phyloP scores from a whole-genome alignment of 2,888 invertebrate species.

The Tinea semifulvella region DNA sequence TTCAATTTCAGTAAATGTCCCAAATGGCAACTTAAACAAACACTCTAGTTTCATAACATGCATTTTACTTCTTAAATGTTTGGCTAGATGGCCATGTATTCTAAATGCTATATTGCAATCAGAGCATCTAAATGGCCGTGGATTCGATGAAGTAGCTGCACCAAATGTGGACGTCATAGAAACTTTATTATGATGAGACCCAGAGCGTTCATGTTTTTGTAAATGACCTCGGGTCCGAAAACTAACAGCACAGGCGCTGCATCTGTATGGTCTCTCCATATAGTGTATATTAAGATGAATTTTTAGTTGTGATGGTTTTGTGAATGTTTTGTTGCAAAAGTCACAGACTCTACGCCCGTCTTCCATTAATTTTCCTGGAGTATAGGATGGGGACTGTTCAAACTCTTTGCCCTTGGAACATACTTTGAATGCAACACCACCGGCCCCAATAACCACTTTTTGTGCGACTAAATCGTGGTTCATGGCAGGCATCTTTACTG shows the following conservation, averaged over 20 bases:
- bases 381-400: constrained; percentile 45
- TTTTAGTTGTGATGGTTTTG: constrained; percentile 87
- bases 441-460: constrained; percentile 71
- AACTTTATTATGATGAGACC: constrained; percentile 92
- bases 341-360: constrained; percentile 82
- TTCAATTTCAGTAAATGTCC: constrained; percentile 94
- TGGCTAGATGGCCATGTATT: constrained; percentile 96
- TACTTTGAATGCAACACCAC: constrained; percentile 68
- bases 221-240: constrained; percentile 91
- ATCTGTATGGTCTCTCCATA: constrained; percentile 90
- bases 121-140: constrained; percentile 94
- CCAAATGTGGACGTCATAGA: constrained; percentile 88
- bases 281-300: constrained; percentile 96
- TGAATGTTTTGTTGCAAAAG: constrained; percentile 92
- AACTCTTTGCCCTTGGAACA: constrained; percentile 61
- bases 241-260: constrained; percentile 90
- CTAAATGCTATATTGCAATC: constrained; percentile 97
- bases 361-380: constrained; percentile 69
- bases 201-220: constrained; percentile 92
- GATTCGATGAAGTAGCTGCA: constrained; percentile 87
- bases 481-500: constrained; percentile 37
- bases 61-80: constrained; percentile 95
- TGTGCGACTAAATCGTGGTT: constrained; percentile 61
- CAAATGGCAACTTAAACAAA: constrained; percentile 91
- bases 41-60: constrained; percentile 95